These are phyloP conservation scores for Poeciliopsis gracilis DNA, from an alignment of 2,797 vertebrate genomes.

Conservation along the genomic window DNA sequence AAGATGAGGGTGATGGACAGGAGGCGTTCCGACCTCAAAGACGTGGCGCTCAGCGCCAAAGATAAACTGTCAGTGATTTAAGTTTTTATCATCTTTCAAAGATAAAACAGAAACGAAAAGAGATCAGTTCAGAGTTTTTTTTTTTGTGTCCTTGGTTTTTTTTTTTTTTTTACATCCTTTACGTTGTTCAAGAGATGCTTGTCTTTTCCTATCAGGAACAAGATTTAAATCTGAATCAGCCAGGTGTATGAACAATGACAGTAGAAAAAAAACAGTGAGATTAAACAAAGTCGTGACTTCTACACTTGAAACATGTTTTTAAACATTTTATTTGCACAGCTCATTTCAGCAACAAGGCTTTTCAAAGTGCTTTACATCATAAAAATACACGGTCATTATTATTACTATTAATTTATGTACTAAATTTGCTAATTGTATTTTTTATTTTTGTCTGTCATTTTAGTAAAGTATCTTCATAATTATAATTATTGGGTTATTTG, in stretches of 20 bases:
- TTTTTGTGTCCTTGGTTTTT: neutral
- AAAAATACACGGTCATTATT: neutral
- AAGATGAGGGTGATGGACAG: neutral
- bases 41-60: neutral
- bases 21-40: neutral
- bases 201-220: neutral
- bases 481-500: neutral
- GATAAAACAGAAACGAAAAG: neutral
- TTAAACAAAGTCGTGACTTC: neutral
- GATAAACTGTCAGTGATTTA: neutral
- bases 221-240: neutral
- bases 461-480: neutral
- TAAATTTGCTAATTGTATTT: neutral
- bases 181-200: neutral
- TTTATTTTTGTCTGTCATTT: neutral
- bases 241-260: neutral
- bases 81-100: neutral
- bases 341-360: too few relatives aligned
- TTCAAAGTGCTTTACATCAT: too few relatives aligned
- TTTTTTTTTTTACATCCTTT: neutral
- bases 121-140: neutral
- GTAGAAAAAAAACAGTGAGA: neutral
- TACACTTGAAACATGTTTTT: neutral
- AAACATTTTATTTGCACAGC: too few relatives aligned
- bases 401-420: neutral